Percentiles rank a stretch among this genome's conserved stretches.
Conservation (phyloP, 37 sponge, comb jelly and placozoan species). For the Halisarca cf. caerulea region DNA sequence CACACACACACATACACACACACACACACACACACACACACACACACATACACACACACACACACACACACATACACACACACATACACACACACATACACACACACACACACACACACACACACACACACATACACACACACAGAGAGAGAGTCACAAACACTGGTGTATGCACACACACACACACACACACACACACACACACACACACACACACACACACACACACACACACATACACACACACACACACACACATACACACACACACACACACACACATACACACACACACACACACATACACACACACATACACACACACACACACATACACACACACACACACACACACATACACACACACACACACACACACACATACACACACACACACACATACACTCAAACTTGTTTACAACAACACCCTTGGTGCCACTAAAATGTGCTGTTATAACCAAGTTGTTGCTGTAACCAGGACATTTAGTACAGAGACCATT, state of each 20-base stretch:
- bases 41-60: conserved; percentile 26
- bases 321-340: not conserved
- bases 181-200: conserved; percentile 33
- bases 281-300: conserved; percentile 36
- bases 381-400: conserved; percentile 41
- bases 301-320: no score
- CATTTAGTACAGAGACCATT: no score
- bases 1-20: no score
- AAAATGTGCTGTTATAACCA: no score
- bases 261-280: conserved; percentile 38
- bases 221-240: no score
- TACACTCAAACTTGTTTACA: conserved; percentile 24
- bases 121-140: no score
- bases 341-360: conserved; percentile 35
- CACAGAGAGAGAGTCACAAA: no score
- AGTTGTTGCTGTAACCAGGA: no score
- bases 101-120: no score
- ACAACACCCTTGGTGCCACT: no score
- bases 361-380: conserved; percentile 33
- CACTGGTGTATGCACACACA: no score
- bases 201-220: conserved; percentile 39
- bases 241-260: conserved; percentile 20
- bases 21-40: no score
- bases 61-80: conserved; percentile 39
- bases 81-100: conserved; percentile 34